Evolutionary conservation across 2,888 invertebrate genomes (phyloP).

Genomic region (Zaprionus obscuricornis): DNA sequence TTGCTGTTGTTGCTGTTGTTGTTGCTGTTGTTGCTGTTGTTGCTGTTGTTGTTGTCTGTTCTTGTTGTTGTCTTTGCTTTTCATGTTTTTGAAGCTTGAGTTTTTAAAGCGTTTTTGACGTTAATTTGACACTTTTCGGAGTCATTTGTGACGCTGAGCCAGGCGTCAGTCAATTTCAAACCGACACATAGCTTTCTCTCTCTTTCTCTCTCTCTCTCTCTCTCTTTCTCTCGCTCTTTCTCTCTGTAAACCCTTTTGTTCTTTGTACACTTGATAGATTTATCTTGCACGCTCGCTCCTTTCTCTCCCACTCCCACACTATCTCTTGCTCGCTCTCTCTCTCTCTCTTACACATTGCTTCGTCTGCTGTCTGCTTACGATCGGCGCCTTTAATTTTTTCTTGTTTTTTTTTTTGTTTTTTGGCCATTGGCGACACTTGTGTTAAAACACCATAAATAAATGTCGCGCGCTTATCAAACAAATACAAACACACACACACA

Average conservation of each 20-base stretch:
- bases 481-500: constrained; percentile 27
- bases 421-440: constrained; percentile 60
- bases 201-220: constrained; percentile 15
- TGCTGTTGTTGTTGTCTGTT: neutral
- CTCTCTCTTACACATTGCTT: neutral
- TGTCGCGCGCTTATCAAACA: constrained; percentile 67
- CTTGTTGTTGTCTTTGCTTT: neutral
- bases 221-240: neutral
- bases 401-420: constrained; percentile 23
- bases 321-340: constrained; percentile 14
- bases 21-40: neutral
- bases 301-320: neutral
- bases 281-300: too few relatives aligned
- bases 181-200: constrained; percentile 32
- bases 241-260: too few relatives aligned
- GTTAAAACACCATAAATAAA: constrained; percentile 75
- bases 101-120: constrained; percentile 49
- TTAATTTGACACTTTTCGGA: constrained; percentile 74
- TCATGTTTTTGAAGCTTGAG: constrained; percentile 16
- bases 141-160: constrained; percentile 44
- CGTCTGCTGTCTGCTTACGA: constrained; percentile 10
- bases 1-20: too few relatives aligned
- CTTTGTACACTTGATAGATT: too few relatives aligned
- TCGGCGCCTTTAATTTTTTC: constrained; percentile 36
- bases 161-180: constrained; percentile 19